These are phyloP conservation scores for Pteronotus mesoamericanus DNA, from an alignment of 2,797 vertebrate species.

Conservation along the genomic window DNA sequence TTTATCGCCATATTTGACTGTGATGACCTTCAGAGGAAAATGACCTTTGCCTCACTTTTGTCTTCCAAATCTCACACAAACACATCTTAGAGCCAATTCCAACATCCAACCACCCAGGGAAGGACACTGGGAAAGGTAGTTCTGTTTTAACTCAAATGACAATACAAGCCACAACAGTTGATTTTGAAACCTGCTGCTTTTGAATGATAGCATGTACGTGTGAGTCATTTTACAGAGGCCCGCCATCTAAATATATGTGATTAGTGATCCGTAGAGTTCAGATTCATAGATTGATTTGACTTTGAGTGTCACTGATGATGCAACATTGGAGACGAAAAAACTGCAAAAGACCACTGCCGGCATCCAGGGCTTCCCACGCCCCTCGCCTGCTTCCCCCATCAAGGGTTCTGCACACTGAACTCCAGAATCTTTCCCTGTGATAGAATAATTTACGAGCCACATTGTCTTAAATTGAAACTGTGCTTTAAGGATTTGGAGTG, in stretches of 20 bases:
- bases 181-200: background rate
- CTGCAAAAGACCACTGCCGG: background rate
- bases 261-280: background rate
- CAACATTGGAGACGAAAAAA: background rate
- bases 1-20: background rate
- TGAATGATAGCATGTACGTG: fast-evolving
- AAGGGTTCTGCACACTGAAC: background rate
- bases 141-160: background rate
- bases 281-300: background rate
- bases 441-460: background rate
- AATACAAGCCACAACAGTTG: background rate
- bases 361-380: background rate
- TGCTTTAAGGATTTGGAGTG: background rate
- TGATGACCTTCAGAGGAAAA: background rate
- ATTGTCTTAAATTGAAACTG: background rate
- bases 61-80: background rate
- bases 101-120: background rate
- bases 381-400: background rate
- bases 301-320: background rate
- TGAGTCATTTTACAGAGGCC: background rate
- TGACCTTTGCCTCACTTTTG: background rate
- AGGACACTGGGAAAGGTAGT: background rate
- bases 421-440: background rate
- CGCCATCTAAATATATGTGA: background rate
- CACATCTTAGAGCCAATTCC: background rate